These are phyloP conservation scores for Gracilinanus agilis DNA, from an alignment of 2,113 vertebrate genomes.

Conservation along the genomic window DNA sequence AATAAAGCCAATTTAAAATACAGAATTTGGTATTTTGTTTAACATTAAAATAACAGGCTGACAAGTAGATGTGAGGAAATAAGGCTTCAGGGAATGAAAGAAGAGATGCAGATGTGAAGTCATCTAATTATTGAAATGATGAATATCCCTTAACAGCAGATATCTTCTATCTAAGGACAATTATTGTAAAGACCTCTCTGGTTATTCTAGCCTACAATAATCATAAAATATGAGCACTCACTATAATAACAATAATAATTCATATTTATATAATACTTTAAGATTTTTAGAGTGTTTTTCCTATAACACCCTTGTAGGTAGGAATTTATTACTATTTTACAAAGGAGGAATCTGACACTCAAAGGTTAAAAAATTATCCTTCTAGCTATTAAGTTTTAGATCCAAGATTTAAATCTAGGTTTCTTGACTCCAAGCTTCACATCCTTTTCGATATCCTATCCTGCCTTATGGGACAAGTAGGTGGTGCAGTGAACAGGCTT, in stretches of 20 bases:
- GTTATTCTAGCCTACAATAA: not conserved
- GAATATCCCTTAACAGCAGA: not conserved
- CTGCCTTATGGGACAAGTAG: too few species aligned
- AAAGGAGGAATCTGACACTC: not conserved
- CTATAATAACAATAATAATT: not conserved
- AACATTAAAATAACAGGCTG: slow-evolving; percentile 16
- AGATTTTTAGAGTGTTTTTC: not conserved
- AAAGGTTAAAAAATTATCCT: not conserved
- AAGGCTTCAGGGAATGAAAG: slow-evolving; percentile 12
- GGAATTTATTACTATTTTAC: not conserved
- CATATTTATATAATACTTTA: not conserved
- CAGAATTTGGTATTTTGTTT: slow-evolving; percentile 44
- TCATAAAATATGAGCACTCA: not conserved
- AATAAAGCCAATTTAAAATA: slow-evolving; percentile 36
- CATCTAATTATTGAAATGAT: not conserved
- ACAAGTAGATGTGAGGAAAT: slow-evolving; percentile 40
- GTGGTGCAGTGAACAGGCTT: too few species aligned
- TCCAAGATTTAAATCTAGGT: not conserved
- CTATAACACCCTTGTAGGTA: not conserved
- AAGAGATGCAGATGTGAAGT: not conserved
- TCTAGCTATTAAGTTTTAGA: not conserved
- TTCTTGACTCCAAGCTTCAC: not conserved
- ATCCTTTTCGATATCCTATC: not conserved
- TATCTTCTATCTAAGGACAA: not conserved
- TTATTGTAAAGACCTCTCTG: not conserved